Evolutionary conservation across 2,797 vertebrate genomes (phyloP).

Genomic region (Heterohyrax brucei): DNA sequence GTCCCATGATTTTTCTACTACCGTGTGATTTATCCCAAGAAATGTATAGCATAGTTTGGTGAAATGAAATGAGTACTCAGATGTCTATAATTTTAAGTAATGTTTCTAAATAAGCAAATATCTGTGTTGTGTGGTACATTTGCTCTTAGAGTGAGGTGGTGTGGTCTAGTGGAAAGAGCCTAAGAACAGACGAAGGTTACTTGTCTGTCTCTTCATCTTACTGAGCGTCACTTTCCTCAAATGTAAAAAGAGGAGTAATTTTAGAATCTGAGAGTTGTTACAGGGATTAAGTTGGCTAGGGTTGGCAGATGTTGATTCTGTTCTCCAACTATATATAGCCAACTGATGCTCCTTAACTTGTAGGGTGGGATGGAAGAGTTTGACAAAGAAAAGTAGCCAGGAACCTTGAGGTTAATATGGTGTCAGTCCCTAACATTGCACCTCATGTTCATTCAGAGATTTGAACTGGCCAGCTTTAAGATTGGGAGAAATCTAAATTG

Average conservation of each 20-base stretch:
- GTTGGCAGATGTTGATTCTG: not conserved
- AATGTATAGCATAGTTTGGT: not conserved
- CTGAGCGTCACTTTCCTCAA: not conserved
- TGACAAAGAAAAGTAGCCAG: not conserved
- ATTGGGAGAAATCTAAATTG: slow-evolving; percentile 8
- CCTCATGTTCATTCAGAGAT: not conserved
- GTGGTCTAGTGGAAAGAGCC: slow-evolving; percentile 27
- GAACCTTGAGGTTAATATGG: not conserved
- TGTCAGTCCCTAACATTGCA: not conserved
- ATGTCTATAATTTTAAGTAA: not conserved
- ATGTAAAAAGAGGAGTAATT: not conserved
- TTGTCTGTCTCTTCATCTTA: not conserved
- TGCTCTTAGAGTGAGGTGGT: not conserved
- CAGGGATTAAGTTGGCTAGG: not conserved
- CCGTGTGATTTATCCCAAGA: not conserved
- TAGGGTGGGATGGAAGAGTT: not conserved
- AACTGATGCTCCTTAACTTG: slow-evolving; percentile 33
- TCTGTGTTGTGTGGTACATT: not conserved
- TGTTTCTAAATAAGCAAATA: not conserved
- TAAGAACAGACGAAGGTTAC: not conserved
- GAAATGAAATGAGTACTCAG: not conserved
- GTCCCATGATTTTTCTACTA: not conserved
- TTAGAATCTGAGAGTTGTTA: slow-evolving; percentile 8
- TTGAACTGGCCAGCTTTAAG: not conserved
- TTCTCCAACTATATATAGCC: not conserved